Evolutionary conservation across 2,888 invertebrate species (phyloP).

Genomic region (Abscondita cerata): DNA sequence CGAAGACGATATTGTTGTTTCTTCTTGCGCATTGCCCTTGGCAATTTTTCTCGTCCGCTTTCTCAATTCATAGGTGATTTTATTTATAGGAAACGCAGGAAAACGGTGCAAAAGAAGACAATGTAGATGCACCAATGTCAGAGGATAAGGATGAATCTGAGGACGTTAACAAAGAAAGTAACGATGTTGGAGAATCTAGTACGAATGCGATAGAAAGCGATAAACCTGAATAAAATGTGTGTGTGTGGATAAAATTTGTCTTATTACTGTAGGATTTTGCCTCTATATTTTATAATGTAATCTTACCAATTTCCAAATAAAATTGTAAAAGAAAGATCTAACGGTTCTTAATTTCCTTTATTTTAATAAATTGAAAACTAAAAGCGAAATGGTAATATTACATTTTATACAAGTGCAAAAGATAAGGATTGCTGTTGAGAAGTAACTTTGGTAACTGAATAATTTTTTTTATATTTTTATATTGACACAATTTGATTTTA

Average conservation of each 20-base stretch:
- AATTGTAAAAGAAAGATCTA: slow-evolving; percentile 14
- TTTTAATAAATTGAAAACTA: background rate
- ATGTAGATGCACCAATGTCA: slow-evolving; percentile 46
- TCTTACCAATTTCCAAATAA: slow-evolving; percentile 43
- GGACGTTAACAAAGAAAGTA: slow-evolving; percentile 47
- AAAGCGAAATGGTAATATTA: slow-evolving; percentile 42
- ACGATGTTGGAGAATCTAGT: slow-evolving; percentile 46
- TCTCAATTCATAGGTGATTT: too few species aligned
- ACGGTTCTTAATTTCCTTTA: slow-evolving; percentile 18
- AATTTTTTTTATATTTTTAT: slow-evolving; percentile 44
- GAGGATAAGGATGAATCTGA: slow-evolving; percentile 49
- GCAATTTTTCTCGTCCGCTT: too few species aligned
- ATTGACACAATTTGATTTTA: slow-evolving; percentile 47
- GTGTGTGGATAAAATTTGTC: slow-evolving; percentile 35
- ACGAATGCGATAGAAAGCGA: slow-evolving; percentile 48
- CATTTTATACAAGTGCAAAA: slow-evolving; percentile 34
- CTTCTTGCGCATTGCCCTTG: too few species aligned
- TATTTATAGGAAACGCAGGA: slow-evolving; percentile 49
- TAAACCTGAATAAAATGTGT: slow-evolving; percentile 53
- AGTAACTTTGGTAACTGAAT: slow-evolving; percentile 38
- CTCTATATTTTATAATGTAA: slow-evolving; percentile 42
- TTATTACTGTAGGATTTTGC: slow-evolving; percentile 43
- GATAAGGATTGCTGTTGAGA: slow-evolving; percentile 40
- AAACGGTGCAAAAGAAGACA: slow-evolving; percentile 56
- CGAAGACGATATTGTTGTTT: too few species aligned